A percentile compares a stretch with the other conserved stretches of the same genome.
Conservation (phyloP, 2,113 vertebrate species). For the Microcebus tavaratra region DNA sequence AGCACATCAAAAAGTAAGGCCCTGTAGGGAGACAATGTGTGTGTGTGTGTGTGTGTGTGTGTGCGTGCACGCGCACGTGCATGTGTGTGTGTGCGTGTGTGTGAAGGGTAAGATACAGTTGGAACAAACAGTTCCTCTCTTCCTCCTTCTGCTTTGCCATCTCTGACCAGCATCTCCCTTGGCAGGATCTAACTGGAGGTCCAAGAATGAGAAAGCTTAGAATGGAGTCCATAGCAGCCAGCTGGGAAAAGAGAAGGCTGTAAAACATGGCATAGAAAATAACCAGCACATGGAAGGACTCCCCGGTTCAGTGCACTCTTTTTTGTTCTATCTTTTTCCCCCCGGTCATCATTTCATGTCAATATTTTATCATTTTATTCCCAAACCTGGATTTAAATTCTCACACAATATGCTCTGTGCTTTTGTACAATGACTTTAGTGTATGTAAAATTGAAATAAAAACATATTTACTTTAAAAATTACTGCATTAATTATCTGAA, state of each 20-base stretch:
- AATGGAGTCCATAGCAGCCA: neutral
- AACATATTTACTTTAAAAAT: neutral
- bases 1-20: neutral
- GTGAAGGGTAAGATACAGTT: too few relatives aligned
- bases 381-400: neutral
- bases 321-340: neutral
- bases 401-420: neutral
- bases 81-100: too few relatives aligned
- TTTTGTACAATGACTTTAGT: neutral
- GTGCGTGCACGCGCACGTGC: too few relatives aligned
- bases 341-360: neutral
- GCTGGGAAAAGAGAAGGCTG: neutral
- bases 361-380: neutral
- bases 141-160: neutral
- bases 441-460: neutral
- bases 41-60: too few relatives aligned
- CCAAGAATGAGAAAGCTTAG: neutral
- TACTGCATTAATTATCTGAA: neutral
- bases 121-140: neutral
- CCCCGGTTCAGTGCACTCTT: neutral
- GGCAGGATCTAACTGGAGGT: neutral
- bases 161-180: neutral
- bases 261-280: neutral
- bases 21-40: neutral
- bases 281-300: neutral